These are phyloP conservation scores for Eulemur mongoz DNA, from an alignment of 2,797 vertebrate genomes.

Conservation along the genomic window DNA sequence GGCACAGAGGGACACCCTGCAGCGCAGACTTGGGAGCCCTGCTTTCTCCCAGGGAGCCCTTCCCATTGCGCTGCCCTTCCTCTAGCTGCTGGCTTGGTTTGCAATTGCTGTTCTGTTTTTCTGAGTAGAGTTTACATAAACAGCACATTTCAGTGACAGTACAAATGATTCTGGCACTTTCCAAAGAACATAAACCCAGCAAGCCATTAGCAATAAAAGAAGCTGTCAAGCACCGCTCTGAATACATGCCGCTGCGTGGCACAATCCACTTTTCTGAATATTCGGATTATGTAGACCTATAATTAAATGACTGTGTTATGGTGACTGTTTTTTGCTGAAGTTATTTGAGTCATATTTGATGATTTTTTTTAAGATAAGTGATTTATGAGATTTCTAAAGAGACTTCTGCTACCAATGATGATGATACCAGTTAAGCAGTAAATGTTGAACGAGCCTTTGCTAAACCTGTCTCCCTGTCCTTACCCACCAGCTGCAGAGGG, in stretches of 20 bases:
- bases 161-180: background rate
- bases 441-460: background rate
- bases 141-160: slow-evolving; percentile 20
- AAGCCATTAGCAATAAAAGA: slow-evolving; percentile 10
- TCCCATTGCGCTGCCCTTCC: background rate
- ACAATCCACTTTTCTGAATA: background rate
- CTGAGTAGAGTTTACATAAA: slow-evolving; percentile 29
- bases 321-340: background rate
- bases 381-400: background rate
- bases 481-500: background rate
- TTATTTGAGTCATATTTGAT: background rate
- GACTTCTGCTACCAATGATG: background rate
- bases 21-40: fast-evolving
- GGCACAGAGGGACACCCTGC: background rate
- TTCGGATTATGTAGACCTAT: background rate
- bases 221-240: background rate
- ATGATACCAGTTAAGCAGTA: background rate
- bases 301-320: background rate
- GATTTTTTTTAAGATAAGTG: background rate
- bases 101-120: background rate
- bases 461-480: background rate
- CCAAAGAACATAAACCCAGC: background rate
- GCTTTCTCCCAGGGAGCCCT: background rate
- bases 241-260: background rate
- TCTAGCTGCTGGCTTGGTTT: background rate